Evolutionary conservation across 2,113 vertebrate genomes (phyloP).

Genomic region (Typhlomys cinereus): DNA sequence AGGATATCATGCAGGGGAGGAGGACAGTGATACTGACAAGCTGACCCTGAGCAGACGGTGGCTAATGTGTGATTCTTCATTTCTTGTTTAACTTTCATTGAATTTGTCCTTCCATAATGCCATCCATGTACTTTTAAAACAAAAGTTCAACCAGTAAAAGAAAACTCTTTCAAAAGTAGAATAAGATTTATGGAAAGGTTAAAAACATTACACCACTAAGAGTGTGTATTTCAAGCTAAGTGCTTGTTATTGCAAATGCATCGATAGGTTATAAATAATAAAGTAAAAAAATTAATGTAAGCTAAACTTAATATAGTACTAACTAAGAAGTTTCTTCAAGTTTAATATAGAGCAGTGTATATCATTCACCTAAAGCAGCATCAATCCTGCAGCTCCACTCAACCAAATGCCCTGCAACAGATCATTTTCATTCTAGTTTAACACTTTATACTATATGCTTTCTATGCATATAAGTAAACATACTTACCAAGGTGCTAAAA

Average conservation of each 20-base stretch:
- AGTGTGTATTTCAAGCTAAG: not conserved
- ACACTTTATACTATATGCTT: not conserved
- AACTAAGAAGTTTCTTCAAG: not conserved
- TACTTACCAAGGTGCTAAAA: not conserved
- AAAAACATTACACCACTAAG: too few species aligned
- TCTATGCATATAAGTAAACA: not conserved
- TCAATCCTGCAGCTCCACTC: not conserved
- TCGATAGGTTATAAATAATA: not conserved
- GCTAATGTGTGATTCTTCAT: too few species aligned
- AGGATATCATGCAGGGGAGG: not conserved
- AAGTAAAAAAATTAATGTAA: not conserved
- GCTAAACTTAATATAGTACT: not conserved
- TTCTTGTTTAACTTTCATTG: too few species aligned
- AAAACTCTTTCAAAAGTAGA: too few species aligned
- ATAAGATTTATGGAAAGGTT: too few species aligned
- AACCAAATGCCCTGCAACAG: too few species aligned
- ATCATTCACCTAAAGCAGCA: not conserved
- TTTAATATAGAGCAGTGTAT: not conserved
- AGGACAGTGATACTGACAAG: not conserved
- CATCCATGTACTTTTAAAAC: too few species aligned
- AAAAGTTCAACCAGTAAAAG: not conserved
- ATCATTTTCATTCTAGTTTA: not conserved
- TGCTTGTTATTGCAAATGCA: not conserved
- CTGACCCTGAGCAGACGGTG: too few species aligned
- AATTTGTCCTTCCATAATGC: too few species aligned